Evolutionary conservation across 1,140 invertebrate species (phyloP).

Genomic region (Anadara kagoshimensis): DNA sequence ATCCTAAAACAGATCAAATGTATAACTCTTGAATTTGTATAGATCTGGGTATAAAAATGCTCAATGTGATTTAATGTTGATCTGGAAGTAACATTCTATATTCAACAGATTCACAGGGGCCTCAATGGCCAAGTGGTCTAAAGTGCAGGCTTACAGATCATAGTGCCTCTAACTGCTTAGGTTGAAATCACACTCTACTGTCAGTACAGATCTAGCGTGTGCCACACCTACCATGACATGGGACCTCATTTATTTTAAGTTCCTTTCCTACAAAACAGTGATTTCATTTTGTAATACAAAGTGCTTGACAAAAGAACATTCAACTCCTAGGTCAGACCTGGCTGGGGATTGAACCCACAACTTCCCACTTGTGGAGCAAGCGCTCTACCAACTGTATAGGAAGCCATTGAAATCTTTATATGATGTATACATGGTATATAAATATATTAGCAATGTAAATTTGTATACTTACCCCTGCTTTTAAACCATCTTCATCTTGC

Average conservation of each 20-base stretch:
- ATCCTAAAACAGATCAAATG: too few relatives aligned
- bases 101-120: not conserved
- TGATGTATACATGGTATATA: slow-evolving; percentile 1
- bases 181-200: too few relatives aligned
- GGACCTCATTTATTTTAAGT: too few relatives aligned
- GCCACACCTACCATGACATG: too few relatives aligned
- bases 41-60: not conserved
- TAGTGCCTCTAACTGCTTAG: not conserved
- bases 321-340: too few relatives aligned
- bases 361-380: too few relatives aligned
- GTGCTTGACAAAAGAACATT: too few relatives aligned
- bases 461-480: slow-evolving; percentile 17
- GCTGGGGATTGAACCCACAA: too few relatives aligned
- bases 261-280: too few relatives aligned
- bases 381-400: too few relatives aligned
- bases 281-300: too few relatives aligned
- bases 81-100: not conserved
- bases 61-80: not conserved
- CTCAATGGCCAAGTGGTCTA: not conserved
- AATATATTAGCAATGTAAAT: not conserved
- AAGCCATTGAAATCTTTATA: slow-evolving; percentile 23
- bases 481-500: slow-evolving; percentile 34
- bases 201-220: too few relatives aligned
- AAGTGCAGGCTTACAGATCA: not conserved
- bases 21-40: not conserved